Evolutionary conservation across 2,888 invertebrate genomes (phyloP).

Genomic region (Thalpophila matura): DNA sequence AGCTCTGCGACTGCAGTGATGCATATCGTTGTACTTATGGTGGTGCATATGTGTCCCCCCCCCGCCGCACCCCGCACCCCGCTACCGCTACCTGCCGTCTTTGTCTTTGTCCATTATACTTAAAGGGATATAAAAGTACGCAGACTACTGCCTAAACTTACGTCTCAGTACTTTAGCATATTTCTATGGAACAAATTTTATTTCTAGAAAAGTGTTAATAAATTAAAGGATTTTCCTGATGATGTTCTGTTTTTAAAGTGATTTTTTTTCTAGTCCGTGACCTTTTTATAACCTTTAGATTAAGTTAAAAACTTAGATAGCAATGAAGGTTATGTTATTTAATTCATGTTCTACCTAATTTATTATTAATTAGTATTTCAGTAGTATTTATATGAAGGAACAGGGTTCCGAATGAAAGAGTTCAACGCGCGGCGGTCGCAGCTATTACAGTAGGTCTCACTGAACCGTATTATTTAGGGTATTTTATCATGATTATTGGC

Average conservation of each 20-base stretch:
- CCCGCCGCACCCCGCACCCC: conserved; percentile 45
- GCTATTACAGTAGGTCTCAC: background rate
- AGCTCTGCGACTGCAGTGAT: conserved; percentile 88
- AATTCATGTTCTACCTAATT: background rate
- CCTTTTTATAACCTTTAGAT: conserved; percentile 32
- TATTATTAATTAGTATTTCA: conserved; percentile 27
- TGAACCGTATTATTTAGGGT: background rate
- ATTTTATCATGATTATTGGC: background rate
- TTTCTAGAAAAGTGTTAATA: too few relatives aligned
- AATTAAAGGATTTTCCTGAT: background rate
- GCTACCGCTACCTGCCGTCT: conserved; percentile 74
- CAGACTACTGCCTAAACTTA: conserved; percentile 41
- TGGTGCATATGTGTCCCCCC: conserved; percentile 78
- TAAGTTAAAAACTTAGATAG: background rate
- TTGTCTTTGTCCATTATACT: conserved; percentile 82
- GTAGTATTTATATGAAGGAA: conserved; percentile 14
- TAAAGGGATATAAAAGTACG: conserved; percentile 69
- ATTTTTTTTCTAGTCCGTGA: conserved; percentile 17
- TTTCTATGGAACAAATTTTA: background rate
- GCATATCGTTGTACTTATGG: conserved; percentile 87
- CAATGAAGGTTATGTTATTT: background rate
- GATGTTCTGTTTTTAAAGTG: background rate
- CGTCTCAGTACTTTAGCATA: background rate
- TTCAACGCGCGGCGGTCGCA: conserved; percentile 76
- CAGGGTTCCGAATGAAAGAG: conserved; percentile 74